Conservation (phyloP, 2,888 invertebrate species). For the Listrodromus nycthemerus region DNA sequence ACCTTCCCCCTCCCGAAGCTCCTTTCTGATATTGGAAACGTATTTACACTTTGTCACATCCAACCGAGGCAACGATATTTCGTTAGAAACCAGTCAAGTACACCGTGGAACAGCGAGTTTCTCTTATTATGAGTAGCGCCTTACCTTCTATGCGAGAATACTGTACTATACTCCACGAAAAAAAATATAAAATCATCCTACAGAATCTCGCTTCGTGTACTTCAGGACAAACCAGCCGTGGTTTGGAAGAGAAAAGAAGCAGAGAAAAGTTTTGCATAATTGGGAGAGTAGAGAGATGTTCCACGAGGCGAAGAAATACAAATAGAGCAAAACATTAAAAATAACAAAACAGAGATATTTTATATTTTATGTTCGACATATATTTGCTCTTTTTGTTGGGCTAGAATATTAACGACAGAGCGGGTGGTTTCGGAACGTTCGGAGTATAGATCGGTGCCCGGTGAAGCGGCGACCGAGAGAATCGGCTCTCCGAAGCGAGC, state of each 20-base stretch:
- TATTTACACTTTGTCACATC: background rate
- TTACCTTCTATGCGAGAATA: constrained; percentile 57
- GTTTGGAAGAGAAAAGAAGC: background rate
- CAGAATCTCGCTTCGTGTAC: background rate
- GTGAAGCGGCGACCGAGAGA: constrained; percentile 25
- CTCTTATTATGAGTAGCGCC: constrained; percentile 76
- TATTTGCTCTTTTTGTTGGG: constrained; percentile 36
- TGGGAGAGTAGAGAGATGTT: background rate
- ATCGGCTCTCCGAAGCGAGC: constrained; percentile 59
- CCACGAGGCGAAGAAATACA: constrained; percentile 7
- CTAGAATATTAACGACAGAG: constrained; percentile 60
- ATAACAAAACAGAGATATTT: constrained; percentile 10
- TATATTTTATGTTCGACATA: constrained; percentile 22
- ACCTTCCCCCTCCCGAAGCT: constrained; percentile 19
- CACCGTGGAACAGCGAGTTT: constrained; percentile 72
- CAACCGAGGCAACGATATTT: constrained; percentile 66
- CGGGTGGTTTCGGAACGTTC: constrained; percentile 57
- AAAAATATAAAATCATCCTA: background rate
- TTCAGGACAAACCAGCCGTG: constrained; percentile 2
- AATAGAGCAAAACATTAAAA: constrained; percentile 32
- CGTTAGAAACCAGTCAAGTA: constrained; percentile 76
- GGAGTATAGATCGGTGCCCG: constrained; percentile 17
- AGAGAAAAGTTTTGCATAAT: constrained; percentile 36
- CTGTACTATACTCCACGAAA: constrained; percentile 16
- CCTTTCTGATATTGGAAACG: constrained; percentile 9